Evolutionary conservation across 2,888 invertebrate genomes (phyloP).

Genomic region (Hesperia comma): DNA sequence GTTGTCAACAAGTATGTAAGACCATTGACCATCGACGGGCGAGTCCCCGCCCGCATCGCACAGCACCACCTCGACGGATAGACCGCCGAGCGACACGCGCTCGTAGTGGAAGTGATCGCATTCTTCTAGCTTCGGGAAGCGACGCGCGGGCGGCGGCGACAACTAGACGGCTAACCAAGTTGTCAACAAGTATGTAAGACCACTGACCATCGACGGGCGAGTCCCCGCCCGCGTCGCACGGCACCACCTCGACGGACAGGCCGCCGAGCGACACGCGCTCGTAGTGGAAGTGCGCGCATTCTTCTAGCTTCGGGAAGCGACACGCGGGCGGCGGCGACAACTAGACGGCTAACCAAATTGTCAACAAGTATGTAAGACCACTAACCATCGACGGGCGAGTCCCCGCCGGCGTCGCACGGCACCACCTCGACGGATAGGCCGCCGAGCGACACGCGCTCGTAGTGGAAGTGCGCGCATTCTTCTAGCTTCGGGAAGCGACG

Average conservation of each 20-base stretch:
- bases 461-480: conserved; percentile 99
- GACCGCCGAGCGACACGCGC: conserved; percentile 93
- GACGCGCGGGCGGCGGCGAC: conserved; percentile 60
- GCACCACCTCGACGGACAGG: conserved; percentile 77
- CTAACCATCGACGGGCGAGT: conserved; percentile 43
- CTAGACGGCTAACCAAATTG: no score
- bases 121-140: conserved; percentile 89
- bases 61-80: conserved; percentile 77
- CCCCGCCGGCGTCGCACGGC: conserved; percentile 56
- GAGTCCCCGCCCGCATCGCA: conserved; percentile 52
- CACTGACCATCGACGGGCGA: conserved; percentile 43
- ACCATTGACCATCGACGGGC: conserved; percentile 42
- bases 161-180: no score
- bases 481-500: conserved; percentile 86
- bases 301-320: conserved; percentile 88
- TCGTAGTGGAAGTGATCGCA: conserved; percentile 99
- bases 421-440: conserved; percentile 83
- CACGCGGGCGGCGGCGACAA: conserved; percentile 62
- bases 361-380: no score
- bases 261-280: conserved; percentile 96
- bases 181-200: no score
- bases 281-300: conserved; percentile 99
- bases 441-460: conserved; percentile 96
- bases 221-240: conserved; percentile 54
- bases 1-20: no score